phyloP scores from a whole-genome alignment of 2,113 vertebrate species.

The Apteryx owenii region DNA sequence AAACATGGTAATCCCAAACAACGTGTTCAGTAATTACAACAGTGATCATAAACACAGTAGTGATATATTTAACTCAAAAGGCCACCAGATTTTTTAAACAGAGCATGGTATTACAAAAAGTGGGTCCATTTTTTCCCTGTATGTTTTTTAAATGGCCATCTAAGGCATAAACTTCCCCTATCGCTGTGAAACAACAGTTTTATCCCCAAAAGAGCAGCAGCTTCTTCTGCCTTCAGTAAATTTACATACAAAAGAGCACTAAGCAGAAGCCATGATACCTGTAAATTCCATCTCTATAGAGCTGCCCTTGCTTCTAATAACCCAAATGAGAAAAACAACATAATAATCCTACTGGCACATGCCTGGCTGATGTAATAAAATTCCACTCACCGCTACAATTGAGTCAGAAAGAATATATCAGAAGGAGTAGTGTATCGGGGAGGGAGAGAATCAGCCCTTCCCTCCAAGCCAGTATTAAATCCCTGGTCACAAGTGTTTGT shows the following conservation, averaged over 20 bases:
- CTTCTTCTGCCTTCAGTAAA: not conserved
- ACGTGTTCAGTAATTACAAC: accelerated
- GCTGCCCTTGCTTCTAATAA: slow-evolving; percentile 4
- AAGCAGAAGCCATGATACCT: not conserved
- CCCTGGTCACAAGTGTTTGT: not conserved
- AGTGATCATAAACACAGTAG: not conserved
- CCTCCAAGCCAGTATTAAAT: not conserved
- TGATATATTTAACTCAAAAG: not conserved
- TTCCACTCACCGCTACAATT: not conserved
- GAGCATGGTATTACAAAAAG: accelerated
- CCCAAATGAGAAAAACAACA: not conserved
- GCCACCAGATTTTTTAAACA: accelerated
- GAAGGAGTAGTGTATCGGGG: not conserved
- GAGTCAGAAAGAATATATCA: not conserved
- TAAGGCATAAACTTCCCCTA: not conserved
- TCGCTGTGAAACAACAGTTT: not conserved
- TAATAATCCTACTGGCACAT: not conserved
- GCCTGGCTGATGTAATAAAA: slow-evolving; percentile 2
- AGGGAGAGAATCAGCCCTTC: not conserved
- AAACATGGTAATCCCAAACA: accelerated
- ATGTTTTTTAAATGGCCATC: not conserved
- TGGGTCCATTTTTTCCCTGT: not conserved
- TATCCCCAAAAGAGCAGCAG: not conserved
- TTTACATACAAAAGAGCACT: not conserved
- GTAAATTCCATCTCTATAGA: slow-evolving; percentile 1